phyloP scores from a whole-genome alignment of 2,888 invertebrate genomes.

The Drosophila kanekoi region DNA sequence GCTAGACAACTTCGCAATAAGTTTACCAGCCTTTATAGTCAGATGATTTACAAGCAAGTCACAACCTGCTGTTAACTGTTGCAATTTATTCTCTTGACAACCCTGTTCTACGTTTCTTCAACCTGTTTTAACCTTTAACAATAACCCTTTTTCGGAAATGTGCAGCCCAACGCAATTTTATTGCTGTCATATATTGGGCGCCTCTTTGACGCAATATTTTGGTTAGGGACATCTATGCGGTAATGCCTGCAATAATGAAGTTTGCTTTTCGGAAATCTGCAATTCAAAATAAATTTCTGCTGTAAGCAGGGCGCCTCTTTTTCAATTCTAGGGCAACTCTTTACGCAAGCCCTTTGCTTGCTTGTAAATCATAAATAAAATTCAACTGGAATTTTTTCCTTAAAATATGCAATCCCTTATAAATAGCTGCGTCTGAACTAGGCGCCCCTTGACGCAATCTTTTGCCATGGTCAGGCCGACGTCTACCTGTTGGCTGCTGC shows the following conservation, averaged over 20 bases:
- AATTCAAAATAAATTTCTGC: neutral
- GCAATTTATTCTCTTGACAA: no score
- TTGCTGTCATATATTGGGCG: constrained; percentile 1
- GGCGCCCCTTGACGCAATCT: constrained; percentile 57
- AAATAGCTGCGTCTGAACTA: constrained; percentile 27
- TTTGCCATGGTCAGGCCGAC: neutral
- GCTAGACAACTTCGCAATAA: neutral
- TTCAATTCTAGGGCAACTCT: neutral
- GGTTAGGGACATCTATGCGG: no score
- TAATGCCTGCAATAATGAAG: neutral
- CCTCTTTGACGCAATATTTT: constrained; percentile 11
- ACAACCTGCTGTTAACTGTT: neutral
- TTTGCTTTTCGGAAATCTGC: constrained; percentile 6
- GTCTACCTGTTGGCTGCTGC: constrained; percentile 61
- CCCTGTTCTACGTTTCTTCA: no score
- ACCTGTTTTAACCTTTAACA: no score
- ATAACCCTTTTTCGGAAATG: no score
- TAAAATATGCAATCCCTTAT: constrained; percentile 42
- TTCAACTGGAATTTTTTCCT: constrained; percentile 9
- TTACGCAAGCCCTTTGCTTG: constrained; percentile 18
- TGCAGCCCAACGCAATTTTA: no score
- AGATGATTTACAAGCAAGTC: no score
- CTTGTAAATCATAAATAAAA: constrained; percentile 50
- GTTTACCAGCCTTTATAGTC: no score
- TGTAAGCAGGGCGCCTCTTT: neutral